Conservation (phyloP, 2,888 invertebrate species). For the Drosophila longiperda region DNA sequence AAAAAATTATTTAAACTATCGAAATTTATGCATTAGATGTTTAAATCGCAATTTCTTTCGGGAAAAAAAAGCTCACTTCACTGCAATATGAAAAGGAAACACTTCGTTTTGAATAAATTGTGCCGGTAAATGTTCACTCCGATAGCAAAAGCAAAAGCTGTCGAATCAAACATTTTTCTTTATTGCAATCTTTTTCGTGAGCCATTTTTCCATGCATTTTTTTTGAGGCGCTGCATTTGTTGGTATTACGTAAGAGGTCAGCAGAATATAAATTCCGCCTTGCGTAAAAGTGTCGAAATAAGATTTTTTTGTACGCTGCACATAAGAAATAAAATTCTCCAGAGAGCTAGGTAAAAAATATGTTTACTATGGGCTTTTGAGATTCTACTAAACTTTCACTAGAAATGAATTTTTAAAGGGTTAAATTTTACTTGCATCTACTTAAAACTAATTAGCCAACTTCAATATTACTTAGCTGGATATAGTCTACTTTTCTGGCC, state of each 20-base stretch:
- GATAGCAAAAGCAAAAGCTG: conserved; percentile 16
- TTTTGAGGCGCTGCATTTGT: conserved; percentile 20
- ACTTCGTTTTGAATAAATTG: conserved; percentile 24
- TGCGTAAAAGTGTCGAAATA: not conserved
- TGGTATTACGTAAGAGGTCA: conserved; percentile 33
- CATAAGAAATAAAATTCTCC: not conserved
- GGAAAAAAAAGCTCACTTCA: conserved; percentile 9
- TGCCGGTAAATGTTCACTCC: conserved; percentile 10
- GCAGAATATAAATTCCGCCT: conserved; percentile 12
- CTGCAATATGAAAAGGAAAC: conserved; percentile 7
- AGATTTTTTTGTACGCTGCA: not conserved
- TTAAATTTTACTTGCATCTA: not conserved
- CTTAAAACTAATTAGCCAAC: not conserved
- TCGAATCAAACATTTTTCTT: conserved; percentile 15
- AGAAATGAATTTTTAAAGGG: not conserved
- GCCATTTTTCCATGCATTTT: conserved; percentile 51
- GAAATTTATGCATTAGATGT: not conserved
- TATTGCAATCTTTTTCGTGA: conserved; percentile 12
- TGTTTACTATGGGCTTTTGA: not conserved
- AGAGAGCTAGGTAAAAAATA: not conserved
- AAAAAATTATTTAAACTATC: not conserved
- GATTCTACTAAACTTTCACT: not conserved
- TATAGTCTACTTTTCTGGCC: not conserved
- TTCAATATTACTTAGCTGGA: not conserved
- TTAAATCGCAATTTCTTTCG: not conserved